Evolutionary conservation across 2,113 vertebrate genomes (phyloP).

Genomic region (Aphyosemion australe): DNA sequence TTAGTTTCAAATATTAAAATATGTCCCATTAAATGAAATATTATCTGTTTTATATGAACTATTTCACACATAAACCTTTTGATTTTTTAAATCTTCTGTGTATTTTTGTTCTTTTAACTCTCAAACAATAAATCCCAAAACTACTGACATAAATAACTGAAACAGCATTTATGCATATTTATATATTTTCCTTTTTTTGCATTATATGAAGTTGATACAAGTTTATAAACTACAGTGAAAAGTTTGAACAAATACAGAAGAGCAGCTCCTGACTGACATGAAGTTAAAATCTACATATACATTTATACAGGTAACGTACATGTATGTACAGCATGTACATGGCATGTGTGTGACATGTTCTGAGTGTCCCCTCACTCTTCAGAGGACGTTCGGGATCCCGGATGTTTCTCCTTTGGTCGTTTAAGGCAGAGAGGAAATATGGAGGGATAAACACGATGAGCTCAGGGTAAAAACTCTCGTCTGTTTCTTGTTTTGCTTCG

Average conservation of each 20-base stretch:
- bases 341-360: constrained; percentile 32
- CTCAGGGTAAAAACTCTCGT: constrained; percentile 23
- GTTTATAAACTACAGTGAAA: constrained; percentile 47
- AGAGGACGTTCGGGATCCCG: not conserved
- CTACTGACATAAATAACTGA: constrained; percentile 4
- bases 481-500: constrained; percentile 17
- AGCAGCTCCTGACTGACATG: constrained; percentile 36
- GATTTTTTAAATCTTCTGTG: too few relatives aligned
- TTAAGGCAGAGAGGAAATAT: constrained; percentile 70
- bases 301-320: constrained; percentile 35
- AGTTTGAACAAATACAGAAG: constrained; percentile 50
- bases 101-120: too few relatives aligned
- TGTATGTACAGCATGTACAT: constrained; percentile 54
- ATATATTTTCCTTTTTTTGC: constrained; percentile 38
- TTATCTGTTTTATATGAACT: too few relatives aligned
- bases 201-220: constrained; percentile 47
- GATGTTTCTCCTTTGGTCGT: constrained; percentile 58
- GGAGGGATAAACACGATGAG: constrained; percentile 27
- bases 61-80: too few relatives aligned
- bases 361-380: not conserved
- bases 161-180: constrained; percentile 12
- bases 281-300: constrained; percentile 33
- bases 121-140: not conserved
- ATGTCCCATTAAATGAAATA: too few relatives aligned
- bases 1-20: too few relatives aligned